These are phyloP conservation scores for Biston betularia DNA, from an alignment of 2,888 invertebrate species.

Conservation along the genomic window DNA sequence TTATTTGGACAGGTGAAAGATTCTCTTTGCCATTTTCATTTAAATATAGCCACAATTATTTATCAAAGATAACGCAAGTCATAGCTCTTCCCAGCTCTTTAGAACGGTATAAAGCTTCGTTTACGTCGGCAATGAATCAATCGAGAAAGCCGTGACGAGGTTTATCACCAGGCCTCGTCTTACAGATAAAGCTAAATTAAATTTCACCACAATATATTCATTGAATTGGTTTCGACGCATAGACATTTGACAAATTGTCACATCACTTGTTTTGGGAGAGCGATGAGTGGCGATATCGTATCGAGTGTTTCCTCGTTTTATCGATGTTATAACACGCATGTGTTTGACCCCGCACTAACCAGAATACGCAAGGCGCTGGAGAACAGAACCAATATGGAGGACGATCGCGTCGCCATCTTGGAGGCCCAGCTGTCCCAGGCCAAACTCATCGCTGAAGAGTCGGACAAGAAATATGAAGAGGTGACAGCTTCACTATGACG, in stretches of 20 bases:
- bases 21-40: constrained; percentile 40
- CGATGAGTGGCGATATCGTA: constrained; percentile 41
- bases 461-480: constrained; percentile 99
- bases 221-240: neutral
- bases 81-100: constrained; percentile 37
- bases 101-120: constrained; percentile 16
- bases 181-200: constrained; percentile 28
- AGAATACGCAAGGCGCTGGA: constrained; percentile 99
- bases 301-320: constrained; percentile 53
- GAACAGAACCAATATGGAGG: constrained; percentile 99
- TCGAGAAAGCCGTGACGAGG: constrained; percentile 16
- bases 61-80: constrained; percentile 48
- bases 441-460: constrained; percentile 99
- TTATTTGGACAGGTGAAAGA: constrained; percentile 45
- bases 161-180: constrained; percentile 3
- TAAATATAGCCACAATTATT: constrained; percentile 43
- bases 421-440: constrained; percentile 99
- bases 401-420: constrained; percentile 98
- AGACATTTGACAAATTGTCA: constrained; percentile 8
- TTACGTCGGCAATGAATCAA: constrained; percentile 11
- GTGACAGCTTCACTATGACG: constrained; percentile 86
- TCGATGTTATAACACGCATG: constrained; percentile 85
- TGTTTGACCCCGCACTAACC: constrained; percentile 85
- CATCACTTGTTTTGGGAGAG: constrained; percentile 28
- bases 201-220: constrained; percentile 41